These are phyloP conservation scores for Vimba vimba DNA, from an alignment of 2,113 vertebrate species.

Conservation along the genomic window DNA sequence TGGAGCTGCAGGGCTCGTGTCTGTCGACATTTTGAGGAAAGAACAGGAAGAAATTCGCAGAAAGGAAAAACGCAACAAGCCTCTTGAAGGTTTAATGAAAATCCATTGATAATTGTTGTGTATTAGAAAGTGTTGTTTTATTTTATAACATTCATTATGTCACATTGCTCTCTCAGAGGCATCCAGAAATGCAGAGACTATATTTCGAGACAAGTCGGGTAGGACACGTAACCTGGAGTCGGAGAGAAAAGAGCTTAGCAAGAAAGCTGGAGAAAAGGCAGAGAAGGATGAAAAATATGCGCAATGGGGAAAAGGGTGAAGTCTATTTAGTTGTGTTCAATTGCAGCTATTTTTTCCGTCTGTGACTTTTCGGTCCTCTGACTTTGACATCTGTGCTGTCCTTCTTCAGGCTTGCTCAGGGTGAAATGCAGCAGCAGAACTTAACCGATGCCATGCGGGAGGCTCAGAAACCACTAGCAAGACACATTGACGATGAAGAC, in stretches of 20 bases:
- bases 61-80: slow-evolving; percentile 74
- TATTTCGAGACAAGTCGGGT: slow-evolving; percentile 91
- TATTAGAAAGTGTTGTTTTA: neutral
- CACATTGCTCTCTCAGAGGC: slow-evolving; percentile 74
- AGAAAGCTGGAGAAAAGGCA: slow-evolving; percentile 80
- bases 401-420: slow-evolving; percentile 82
- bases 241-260: slow-evolving; percentile 83
- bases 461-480: slow-evolving; percentile 91
- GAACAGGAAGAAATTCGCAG: slow-evolving; percentile 85
- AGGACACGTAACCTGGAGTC: slow-evolving; percentile 84
- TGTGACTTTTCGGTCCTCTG: neutral
- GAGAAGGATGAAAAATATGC: slow-evolving; percentile 88
- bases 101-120: neutral
- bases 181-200: slow-evolving; percentile 81
- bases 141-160: neutral
- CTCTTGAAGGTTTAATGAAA: slow-evolving; percentile 81
- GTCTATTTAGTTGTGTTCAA: neutral
- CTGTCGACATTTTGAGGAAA: slow-evolving; percentile 78
- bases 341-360: neutral
- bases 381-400: neutral
- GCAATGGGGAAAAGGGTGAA: slow-evolving; percentile 94
- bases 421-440: slow-evolving; percentile 87
- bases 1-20: slow-evolving; percentile 84
- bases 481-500: slow-evolving; percentile 89
- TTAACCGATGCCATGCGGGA: slow-evolving; percentile 86